Evolutionary conservation across 2,888 invertebrate species (phyloP), one percentile per base, ranked within the genome.

Genomic region (Philereme vetulata): DNA sequence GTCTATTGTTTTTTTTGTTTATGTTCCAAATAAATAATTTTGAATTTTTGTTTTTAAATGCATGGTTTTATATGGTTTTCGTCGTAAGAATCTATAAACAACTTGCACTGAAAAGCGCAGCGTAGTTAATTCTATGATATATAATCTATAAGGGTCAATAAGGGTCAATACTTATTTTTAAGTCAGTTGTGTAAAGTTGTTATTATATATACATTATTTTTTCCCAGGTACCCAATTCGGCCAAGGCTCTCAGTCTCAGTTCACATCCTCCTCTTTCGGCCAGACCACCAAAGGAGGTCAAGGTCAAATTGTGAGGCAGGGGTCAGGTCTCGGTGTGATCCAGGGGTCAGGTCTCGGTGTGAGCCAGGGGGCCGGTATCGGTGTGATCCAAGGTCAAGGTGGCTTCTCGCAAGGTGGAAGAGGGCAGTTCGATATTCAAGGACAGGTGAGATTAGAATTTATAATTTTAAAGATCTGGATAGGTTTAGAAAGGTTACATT

Each of bases 341-440:
- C 77, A 75, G 50, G 81, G 79, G 4, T 51, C 58, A 46, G 72
- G 69, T 4, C 3, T 38, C 5, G 53, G 53, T 0, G 46, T 53
- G 10, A 38, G 5, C 45, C 52, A 45, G 36, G 52, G 45, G 4
- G 36, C 36, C 7, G 56, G 56, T 9, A 38, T 51, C 6, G 49
- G 56, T 2, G 74, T 77, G 0, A 66, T 45, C 5, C 77, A 75
- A 44, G 81, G 80, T 0, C 73, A 74, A 9, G 82, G 80, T 33
- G 52, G 71, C 4, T 75, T 57, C 61, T 35, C 61, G 0, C 74
- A 77, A 35, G 76, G 72, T 2, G 80, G 78, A 0, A 55, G 68
- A 34, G 82, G 83, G 51, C 78, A 82, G 44, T 66, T 66, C 32
- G 74, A 67, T 0, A 42, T 65, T 5, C 71, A 73, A 33, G 81